phyloP scores from a whole-genome alignment of 2,888 invertebrate species.

The Patella depressa region DNA sequence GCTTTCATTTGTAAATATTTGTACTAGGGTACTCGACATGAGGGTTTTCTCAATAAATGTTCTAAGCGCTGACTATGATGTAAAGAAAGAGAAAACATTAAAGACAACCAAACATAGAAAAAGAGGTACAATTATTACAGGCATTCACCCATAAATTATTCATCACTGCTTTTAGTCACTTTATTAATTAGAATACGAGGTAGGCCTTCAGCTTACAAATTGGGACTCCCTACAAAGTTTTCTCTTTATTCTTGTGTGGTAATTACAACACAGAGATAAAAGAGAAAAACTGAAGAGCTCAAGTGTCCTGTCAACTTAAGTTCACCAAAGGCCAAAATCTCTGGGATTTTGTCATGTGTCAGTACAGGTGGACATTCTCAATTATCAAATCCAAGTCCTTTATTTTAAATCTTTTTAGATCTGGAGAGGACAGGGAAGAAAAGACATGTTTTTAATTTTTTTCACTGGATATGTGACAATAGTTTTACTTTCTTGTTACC shows the following conservation, averaged over 20 bases:
- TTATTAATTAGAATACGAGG: too few species aligned
- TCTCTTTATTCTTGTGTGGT: background rate
- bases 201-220: background rate
- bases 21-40: background rate
- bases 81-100: conserved; percentile 2
- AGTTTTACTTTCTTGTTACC: too few species aligned
- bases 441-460: too few species aligned
- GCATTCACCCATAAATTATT: conserved; percentile 1
- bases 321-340: conserved; percentile 9
- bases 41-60: conserved; percentile 5
- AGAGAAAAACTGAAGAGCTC: conserved; percentile 3
- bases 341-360: conserved; percentile 12
- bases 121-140: conserved; percentile 9
- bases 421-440: background rate
- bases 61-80: background rate
- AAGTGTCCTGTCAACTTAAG: conserved; percentile 7
- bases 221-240: background rate
- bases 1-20: conserved; percentile 4
- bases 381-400: background rate
- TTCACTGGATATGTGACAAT: too few species aligned
- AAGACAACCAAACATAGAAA: background rate
- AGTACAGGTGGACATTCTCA: conserved; percentile 7
- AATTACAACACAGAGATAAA: conserved; percentile 2
- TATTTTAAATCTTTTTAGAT: background rate
- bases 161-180: background rate